Evolutionary conservation across 2,797 vertebrate species (phyloP).

Genomic region (Sandelia bainsii): DNA sequence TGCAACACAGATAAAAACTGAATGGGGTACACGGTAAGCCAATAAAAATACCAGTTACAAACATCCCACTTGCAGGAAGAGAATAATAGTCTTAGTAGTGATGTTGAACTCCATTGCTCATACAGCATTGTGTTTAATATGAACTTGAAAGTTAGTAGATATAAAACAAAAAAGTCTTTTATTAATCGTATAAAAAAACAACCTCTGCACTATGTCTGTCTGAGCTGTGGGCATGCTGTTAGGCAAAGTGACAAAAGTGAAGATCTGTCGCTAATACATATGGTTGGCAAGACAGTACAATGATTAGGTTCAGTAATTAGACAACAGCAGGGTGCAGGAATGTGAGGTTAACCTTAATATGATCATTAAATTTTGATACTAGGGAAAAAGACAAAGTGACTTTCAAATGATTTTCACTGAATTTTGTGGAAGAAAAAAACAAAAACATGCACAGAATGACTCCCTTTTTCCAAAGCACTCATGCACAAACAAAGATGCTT

Average conservation of each 20-base stretch:
- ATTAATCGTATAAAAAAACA: conserved; percentile 13
- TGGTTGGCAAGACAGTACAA: not conserved
- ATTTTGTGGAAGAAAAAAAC: too few species aligned
- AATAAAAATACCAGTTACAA: conserved; percentile 15
- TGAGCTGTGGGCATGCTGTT: not conserved
- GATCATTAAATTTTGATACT: not conserved
- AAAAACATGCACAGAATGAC: not conserved
- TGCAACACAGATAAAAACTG: conserved; percentile 8
- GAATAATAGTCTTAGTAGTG: not conserved
- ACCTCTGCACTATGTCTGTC: too few species aligned
- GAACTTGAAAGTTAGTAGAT: not conserved
- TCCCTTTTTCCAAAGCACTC: not conserved
- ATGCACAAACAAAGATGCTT: not conserved
- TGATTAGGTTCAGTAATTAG: not conserved
- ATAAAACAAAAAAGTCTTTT: not conserved
- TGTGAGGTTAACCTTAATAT: too few species aligned
- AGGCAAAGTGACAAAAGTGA: conserved; percentile 8
- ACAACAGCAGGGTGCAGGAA: not conserved
- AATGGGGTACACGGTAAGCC: not conserved
- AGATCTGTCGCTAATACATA: not conserved
- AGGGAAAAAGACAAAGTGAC: not conserved
- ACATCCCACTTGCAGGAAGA: not conserved
- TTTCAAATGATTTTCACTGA: not conserved
- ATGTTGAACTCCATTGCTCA: conserved; percentile 8
- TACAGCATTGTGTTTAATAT: not conserved